A percentile compares a stretch with the other conserved stretches of the same genome.
Conservation (phyloP, 2,113 vertebrate genomes). For the Perognathus longimembris region DNA sequence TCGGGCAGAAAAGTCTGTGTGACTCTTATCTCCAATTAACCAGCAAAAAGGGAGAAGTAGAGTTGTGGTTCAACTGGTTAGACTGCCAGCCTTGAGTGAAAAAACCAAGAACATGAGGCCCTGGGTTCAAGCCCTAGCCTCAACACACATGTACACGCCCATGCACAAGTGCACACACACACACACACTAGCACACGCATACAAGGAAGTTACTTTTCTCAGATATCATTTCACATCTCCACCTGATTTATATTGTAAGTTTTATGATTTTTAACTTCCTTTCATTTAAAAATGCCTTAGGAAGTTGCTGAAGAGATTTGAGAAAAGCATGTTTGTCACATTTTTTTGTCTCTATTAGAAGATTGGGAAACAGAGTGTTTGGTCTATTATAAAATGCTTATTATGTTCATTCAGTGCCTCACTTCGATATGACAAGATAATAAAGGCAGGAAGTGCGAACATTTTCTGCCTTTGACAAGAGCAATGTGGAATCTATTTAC, state of each 20-base stretch:
- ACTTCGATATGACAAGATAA: background rate
- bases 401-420: background rate
- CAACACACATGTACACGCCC: too few relatives aligned
- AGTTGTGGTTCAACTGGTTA: too few relatives aligned
- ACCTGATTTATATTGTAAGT: background rate
- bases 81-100: too few relatives aligned
- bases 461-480: conserved; percentile 3
- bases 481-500: background rate
- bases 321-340: background rate
- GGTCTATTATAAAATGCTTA: background rate
- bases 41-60: too few relatives aligned
- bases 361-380: background rate
- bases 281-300: conserved; percentile 14
- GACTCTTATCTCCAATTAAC: too few relatives aligned
- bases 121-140: too few relatives aligned
- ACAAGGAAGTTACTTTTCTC: background rate
- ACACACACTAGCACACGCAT: too few relatives aligned
- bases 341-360: background rate
- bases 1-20: too few relatives aligned
- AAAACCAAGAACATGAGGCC: too few relatives aligned
- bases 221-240: background rate
- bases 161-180: too few relatives aligned
- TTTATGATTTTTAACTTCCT: conserved; percentile 4
- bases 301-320: background rate
- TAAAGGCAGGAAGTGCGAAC: conserved; percentile 25